Evolutionary conservation across 1,140 invertebrate species (phyloP).

Genomic region (Temnothorax curvispinosus): DNA sequence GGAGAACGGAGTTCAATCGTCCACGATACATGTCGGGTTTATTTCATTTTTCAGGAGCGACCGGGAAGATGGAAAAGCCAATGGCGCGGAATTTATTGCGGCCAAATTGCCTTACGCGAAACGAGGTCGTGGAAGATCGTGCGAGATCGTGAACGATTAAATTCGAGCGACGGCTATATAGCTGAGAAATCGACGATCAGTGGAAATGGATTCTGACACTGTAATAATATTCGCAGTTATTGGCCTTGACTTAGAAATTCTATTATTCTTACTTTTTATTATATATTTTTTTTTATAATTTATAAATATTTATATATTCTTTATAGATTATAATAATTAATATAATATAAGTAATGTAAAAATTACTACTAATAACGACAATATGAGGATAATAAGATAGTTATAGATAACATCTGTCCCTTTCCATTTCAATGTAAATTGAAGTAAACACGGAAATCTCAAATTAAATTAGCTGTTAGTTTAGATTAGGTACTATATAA

Average conservation of each 20-base stretch:
- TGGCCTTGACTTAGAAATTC: not conserved
- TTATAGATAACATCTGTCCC: not conserved
- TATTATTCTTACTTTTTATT: not conserved
- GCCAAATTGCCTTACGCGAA: slow-evolving; percentile 37
- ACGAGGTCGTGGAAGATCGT: slow-evolving; percentile 8
- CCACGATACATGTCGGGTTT: slow-evolving; percentile 2
- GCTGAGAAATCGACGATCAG: slow-evolving; percentile 21
- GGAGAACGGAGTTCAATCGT: slow-evolving; percentile 3
- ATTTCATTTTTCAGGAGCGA: slow-evolving; percentile 13
- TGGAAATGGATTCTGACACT: not conserved
- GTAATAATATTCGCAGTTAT: slow-evolving; percentile 5
- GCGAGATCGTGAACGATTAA: slow-evolving; percentile 34
- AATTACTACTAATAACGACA: not conserved
- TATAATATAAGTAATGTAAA: not conserved
- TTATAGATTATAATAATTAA: not conserved
- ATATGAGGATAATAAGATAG: not conserved
- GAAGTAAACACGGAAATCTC: not conserved
- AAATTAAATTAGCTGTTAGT: not conserved
- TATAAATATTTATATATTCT: not conserved
- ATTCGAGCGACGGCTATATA: slow-evolving; percentile 25
- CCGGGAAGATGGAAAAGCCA: slow-evolving; percentile 29
- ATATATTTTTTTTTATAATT: not conserved
- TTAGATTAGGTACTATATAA: not conserved
- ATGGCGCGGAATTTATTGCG: slow-evolving; percentile 47
- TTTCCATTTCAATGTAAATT: not conserved